Base-by-base conservation (phyloP, 2,797 vertebrate species). In the Propithecus deckenii region DNA sequence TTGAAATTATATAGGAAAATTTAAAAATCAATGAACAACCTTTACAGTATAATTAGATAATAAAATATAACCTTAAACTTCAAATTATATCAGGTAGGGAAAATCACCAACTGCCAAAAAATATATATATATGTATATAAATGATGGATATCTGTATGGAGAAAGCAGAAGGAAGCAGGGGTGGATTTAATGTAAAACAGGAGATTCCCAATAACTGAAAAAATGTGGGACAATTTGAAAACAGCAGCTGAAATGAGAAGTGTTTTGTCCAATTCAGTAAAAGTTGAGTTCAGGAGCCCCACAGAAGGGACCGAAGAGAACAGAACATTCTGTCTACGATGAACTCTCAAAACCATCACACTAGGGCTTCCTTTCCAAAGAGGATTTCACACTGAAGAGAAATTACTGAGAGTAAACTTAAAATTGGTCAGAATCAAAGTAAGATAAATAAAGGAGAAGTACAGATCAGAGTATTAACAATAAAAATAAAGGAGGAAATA, bases 241-340 rank as follows among this genome's bases (percentile, higher is more conserved):
- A 17, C n/a, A 63, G 80, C 5, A 23, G 43, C 52, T 30, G 38
- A 48, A 35, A 23, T 22, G 8, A 71, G 14, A 43, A 52, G 20
- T 15, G 10, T 38, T 59, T 59, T 25, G 5, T 87, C 43, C 23
- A 50, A 32, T 25, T 52, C 38, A 11, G 3, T 10, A 48, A 35
- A 65, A 50, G 9, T 5, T 14, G 7, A 18, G 25, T 35, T 5
- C 23, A 46, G 22, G 46, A 25, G 13, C 9, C 32, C 75, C 18
- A 1, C 7, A 5, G 28, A 23, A 28, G 12, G 55, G 18, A 5
- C 25, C 1, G 18, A 52, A 25, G 35, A 43, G 30, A 8, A 32
- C 7, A 4, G 17, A 13, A 7, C 5, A 13, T 0, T 0, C 0
- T 2, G 1, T 14, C 10, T 2, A 0, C 57, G 18, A 23, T 20